Conservation (phyloP, 2,113 vertebrate species). For the Pogona vitticeps region DNA sequence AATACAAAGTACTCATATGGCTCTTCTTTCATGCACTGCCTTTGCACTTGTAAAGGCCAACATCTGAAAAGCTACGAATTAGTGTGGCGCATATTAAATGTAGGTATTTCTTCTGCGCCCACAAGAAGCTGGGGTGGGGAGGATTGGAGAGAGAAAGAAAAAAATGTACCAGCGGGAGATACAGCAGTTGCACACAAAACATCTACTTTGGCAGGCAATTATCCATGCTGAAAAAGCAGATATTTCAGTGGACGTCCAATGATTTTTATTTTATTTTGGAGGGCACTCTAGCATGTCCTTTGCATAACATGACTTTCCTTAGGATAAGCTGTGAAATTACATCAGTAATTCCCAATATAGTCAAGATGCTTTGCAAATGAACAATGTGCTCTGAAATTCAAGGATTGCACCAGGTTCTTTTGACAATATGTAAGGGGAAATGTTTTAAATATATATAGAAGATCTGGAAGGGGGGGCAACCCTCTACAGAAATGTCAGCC, state of each 20-base stretch:
- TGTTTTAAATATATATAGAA: neutral
- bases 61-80: neutral
- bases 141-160: neutral
- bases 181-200: neutral
- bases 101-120: neutral
- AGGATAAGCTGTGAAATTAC: neutral
- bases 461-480: neutral
- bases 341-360: neutral
- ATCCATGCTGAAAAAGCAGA: neutral
- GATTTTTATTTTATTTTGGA: neutral
- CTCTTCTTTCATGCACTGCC: slow-evolving; percentile 32
- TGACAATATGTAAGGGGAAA: neutral
- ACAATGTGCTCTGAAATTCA: neutral
- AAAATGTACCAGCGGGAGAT: slow-evolving; percentile 2
- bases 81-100: neutral
- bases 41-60: slow-evolving; percentile 4
- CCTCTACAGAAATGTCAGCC: neutral
- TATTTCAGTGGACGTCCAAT: neutral
- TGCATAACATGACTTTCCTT: slow-evolving; percentile 7
- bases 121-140: slow-evolving; percentile 2
- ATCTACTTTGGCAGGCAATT: neutral
- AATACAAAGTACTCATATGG: slow-evolving; percentile 33
- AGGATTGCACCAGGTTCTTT: neutral
- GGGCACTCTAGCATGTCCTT: neutral
- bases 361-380: neutral